Conservation (phyloP, 2,797 vertebrate genomes). For the Amblyraja radiata region DNA sequence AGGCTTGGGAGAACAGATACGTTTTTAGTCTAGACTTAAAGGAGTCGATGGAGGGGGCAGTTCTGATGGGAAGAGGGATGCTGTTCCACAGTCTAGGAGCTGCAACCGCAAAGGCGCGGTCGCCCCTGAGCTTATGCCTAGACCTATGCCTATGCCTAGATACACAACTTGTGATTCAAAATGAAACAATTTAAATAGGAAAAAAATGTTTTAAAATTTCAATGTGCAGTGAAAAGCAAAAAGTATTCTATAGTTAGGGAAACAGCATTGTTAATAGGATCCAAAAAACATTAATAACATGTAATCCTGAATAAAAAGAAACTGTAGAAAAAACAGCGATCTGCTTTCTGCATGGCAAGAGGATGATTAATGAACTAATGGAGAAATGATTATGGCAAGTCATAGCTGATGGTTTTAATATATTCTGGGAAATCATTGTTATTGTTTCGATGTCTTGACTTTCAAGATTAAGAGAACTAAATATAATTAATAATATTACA, state of each 20-base stretch:
- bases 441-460: background rate
- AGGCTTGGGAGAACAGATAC: too few relatives aligned
- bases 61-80: too few relatives aligned
- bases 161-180: background rate
- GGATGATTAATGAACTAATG: conserved; percentile 22
- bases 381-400: background rate
- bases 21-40: too few relatives aligned
- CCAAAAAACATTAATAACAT: background rate
- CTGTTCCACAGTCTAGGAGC: too few relatives aligned
- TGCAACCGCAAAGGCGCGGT: too few relatives aligned
- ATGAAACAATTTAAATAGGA: background rate
- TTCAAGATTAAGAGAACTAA: background rate
- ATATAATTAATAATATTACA: background rate
- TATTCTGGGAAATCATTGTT: background rate
- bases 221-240: background rate
- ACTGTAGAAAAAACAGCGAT: background rate
- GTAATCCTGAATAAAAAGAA: conserved; percentile 2
- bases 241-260: background rate
- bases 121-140: too few relatives aligned
- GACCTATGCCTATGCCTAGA: too few relatives aligned
- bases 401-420: conserved; percentile 9
- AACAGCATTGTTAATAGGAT: background rate
- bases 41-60: too few relatives aligned
- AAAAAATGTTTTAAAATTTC: background rate
- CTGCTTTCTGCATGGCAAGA: background rate